Evolutionary conservation across 2,113 vertebrate species (phyloP).

Genomic region (Nematolebias whitei): DNA sequence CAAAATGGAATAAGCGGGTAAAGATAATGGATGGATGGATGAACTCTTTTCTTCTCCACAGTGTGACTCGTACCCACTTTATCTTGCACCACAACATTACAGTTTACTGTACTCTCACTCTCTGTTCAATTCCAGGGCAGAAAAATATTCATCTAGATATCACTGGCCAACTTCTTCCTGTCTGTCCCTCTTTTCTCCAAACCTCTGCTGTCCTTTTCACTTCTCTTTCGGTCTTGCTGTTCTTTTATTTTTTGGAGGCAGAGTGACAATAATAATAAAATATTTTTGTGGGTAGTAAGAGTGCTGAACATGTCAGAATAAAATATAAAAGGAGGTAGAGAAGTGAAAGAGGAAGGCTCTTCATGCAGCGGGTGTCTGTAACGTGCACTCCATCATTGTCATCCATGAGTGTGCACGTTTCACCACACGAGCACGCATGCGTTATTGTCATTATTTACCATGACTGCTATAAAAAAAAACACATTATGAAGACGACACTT

Average conservation of each 20-base stretch:
- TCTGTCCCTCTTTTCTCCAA: conserved; percentile 43
- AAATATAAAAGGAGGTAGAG: conserved; percentile 1
- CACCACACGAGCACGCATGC: not conserved
- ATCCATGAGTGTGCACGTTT: conserved; percentile 12
- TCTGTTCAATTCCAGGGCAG: too few relatives aligned
- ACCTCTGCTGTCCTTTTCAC: conserved; percentile 25
- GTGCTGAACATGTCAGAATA: not conserved
- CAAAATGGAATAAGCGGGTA: too few relatives aligned
- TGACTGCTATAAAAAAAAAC: not conserved
- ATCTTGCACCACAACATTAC: too few relatives aligned
- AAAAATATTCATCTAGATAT: too few relatives aligned
- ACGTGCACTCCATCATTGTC: conserved; percentile 41
- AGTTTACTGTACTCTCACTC: too few relatives aligned
- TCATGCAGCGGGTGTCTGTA: conserved; percentile 63
- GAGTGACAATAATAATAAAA: conserved; percentile 47
- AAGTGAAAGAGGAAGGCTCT: conserved; percentile 41
- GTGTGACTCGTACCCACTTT: too few relatives aligned
- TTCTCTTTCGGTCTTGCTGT: conserved; percentile 14
- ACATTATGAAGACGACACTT: not conserved
- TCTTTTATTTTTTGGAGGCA: conserved; percentile 24
- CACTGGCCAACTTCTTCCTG: conserved; percentile 28
- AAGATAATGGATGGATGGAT: too few relatives aligned
- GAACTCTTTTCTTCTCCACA: too few relatives aligned
- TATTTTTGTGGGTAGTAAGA: conserved; percentile 13
- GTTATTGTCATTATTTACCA: not conserved